Percentiles rank a stretch among this genome's conserved stretches.
Conservation (phyloP, 2,888 invertebrate genomes). For the Himalopsyche anomala region DNA sequence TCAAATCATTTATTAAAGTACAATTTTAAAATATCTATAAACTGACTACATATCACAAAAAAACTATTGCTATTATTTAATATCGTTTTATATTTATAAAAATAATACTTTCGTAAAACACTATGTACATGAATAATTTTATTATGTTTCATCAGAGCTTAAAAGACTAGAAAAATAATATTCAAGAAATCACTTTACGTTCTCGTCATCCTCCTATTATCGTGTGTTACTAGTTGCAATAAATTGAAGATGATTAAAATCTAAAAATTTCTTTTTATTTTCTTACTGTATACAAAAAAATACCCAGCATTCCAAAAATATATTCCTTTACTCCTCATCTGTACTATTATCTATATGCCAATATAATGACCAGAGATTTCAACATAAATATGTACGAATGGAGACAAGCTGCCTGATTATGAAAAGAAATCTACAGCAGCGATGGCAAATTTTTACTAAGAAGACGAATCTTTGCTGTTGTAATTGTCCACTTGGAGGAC, state of each 20-base stretch:
- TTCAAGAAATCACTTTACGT: constrained; percentile 66
- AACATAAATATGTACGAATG: too few relatives aligned
- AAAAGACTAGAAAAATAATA: constrained; percentile 36
- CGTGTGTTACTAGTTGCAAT: constrained; percentile 80
- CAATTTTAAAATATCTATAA: constrained; percentile 19
- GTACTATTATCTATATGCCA: too few relatives aligned
- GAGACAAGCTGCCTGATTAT: too few relatives aligned
- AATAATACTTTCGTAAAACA: constrained; percentile 45
- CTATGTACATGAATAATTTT: constrained; percentile 45
- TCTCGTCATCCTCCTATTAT: constrained; percentile 73
- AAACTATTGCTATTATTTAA: constrained; percentile 37
- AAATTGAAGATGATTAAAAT: constrained; percentile 69
- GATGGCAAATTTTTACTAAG: too few relatives aligned
- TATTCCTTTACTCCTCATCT: too few relatives aligned
- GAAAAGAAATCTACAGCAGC: too few relatives aligned
- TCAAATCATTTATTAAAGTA: constrained; percentile 36
- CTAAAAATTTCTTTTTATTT: constrained; percentile 37
- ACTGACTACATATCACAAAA: constrained; percentile 58
- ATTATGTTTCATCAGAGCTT: constrained; percentile 46
- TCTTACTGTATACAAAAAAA: not conserved
- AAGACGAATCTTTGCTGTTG: too few relatives aligned
- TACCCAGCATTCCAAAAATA: not conserved
- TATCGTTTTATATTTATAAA: constrained; percentile 48
- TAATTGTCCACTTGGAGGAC: too few relatives aligned
- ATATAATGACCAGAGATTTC: too few relatives aligned